phyloP scores from a whole-genome alignment of 2,113 vertebrate genomes.

The Psophia crepitans region DNA sequence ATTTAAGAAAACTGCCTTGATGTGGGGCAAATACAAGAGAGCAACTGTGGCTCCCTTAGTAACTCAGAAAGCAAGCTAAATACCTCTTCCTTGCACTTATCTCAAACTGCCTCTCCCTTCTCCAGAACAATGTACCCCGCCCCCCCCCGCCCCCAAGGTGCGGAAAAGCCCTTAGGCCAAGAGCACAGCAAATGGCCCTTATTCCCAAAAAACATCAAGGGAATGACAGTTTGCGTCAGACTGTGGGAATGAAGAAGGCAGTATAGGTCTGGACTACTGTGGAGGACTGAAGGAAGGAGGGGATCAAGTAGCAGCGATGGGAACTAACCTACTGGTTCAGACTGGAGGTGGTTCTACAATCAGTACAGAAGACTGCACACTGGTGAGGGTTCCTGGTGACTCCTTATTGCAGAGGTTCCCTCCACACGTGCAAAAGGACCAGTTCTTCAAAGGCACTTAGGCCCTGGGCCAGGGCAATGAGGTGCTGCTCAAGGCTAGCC shows the following conservation, averaged over 20 bases:
- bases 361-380: neutral
- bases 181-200: neutral
- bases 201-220: neutral
- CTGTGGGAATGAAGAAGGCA: neutral
- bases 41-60: neutral
- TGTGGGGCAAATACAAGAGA: neutral
- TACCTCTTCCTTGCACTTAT: neutral
- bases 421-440: neutral
- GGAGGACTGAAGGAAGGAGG: neutral
- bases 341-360: neutral
- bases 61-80: neutral
- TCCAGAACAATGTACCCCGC: neutral
- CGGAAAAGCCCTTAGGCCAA: neutral
- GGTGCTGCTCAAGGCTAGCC: neutral
- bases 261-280: neutral
- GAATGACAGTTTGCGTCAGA: neutral
- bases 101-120: neutral
- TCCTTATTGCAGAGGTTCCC: neutral
- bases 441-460: neutral
- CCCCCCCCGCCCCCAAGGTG: neutral
- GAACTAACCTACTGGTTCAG: neutral
- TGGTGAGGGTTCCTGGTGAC: neutral
- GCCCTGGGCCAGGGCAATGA: neutral
- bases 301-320: neutral
- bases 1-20: neutral